These are phyloP conservation scores for Thalassaphorura encarpata DNA, from an alignment of 1,140 invertebrate genomes.

Conservation along the genomic window DNA sequence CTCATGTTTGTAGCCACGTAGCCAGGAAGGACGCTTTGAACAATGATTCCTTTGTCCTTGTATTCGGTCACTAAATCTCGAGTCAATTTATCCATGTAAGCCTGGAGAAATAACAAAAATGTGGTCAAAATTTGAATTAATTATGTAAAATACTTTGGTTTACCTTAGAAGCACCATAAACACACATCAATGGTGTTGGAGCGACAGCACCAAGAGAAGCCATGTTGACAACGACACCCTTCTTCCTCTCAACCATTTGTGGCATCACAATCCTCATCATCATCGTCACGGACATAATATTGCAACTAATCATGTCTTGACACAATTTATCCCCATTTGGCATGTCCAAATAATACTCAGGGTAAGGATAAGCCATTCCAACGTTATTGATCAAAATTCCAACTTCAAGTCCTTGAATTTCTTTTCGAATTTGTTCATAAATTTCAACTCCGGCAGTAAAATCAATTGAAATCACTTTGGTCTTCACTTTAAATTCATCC, in stretches of 20 bases:
- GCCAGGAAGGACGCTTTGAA: conserved; percentile 76
- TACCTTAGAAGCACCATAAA: conserved; percentile 85
- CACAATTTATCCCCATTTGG: conserved; percentile 44
- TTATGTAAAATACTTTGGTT: no score
- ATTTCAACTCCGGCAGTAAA: conserved; percentile 62
- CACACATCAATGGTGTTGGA: conserved; percentile 69
- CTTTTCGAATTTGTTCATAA: conserved; percentile 62
- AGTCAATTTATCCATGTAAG: conserved; percentile 76
- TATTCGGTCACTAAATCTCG: conserved; percentile 71
- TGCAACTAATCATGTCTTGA: conserved; percentile 55
- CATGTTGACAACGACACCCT: conserved; percentile 85
- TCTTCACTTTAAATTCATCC: conserved; percentile 61
- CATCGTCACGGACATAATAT: conserved; percentile 60
- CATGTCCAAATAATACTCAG: conserved; percentile 68
- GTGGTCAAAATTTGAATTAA: no score
- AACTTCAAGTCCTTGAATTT: conserved; percentile 68
- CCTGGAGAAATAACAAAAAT: conserved; percentile 44
- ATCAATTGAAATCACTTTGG: conserved; percentile 71
- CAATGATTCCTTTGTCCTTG: conserved; percentile 58
- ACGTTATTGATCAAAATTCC: conserved; percentile 93
- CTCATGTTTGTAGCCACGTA: conserved; percentile 91
- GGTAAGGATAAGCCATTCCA: conserved; percentile 78
- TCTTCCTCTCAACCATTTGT: conserved; percentile 69
- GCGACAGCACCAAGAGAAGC: conserved; percentile 70
- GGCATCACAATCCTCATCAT: conserved; percentile 80